A percentile compares a stretch with the other conserved stretches of the same genome.
These are phyloP conservation scores for Xestia rhomboidea DNA, from an alignment of 2,888 invertebrate genomes.

Conservation along the genomic window DNA sequence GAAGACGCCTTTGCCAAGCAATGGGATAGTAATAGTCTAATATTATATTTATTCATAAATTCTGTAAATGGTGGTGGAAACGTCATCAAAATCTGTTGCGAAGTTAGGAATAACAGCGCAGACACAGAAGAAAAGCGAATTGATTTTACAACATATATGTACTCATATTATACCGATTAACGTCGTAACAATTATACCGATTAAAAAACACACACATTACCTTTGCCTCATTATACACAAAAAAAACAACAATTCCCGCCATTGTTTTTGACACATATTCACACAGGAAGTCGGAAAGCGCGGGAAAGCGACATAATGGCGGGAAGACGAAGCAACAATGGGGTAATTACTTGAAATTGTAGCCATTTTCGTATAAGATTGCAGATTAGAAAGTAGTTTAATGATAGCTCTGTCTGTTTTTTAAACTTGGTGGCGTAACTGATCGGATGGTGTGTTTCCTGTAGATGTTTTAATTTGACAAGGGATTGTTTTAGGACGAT, in stretches of 20 bases:
- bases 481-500: background rate
- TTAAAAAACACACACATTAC: slow-evolving; percentile 32
- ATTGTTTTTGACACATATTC: slow-evolving; percentile 66
- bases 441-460: slow-evolving; percentile 41
- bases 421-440: slow-evolving; percentile 36
- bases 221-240: slow-evolving; percentile 59
- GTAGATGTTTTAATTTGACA: slow-evolving; percentile 19
- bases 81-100: background rate
- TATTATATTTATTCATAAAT: no score
- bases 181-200: slow-evolving; percentile 9
- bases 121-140: background rate
- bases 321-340: slow-evolving; percentile 64
- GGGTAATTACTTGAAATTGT: slow-evolving; percentile 63
- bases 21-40: background rate
- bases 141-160: background rate
- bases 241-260: slow-evolving; percentile 62
- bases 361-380: slow-evolving; percentile 65
- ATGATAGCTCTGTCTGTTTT: slow-evolving; percentile 46
- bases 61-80: background rate
- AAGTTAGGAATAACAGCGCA: background rate
- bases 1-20: background rate
- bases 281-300: slow-evolving; percentile 67
- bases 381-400: slow-evolving; percentile 65
- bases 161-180: slow-evolving; percentile 4
- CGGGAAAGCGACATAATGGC: slow-evolving; percentile 69